Evolutionary conservation across 2,113 vertebrate genomes (phyloP).

Genomic region (Sceloporus tristichus): DNA sequence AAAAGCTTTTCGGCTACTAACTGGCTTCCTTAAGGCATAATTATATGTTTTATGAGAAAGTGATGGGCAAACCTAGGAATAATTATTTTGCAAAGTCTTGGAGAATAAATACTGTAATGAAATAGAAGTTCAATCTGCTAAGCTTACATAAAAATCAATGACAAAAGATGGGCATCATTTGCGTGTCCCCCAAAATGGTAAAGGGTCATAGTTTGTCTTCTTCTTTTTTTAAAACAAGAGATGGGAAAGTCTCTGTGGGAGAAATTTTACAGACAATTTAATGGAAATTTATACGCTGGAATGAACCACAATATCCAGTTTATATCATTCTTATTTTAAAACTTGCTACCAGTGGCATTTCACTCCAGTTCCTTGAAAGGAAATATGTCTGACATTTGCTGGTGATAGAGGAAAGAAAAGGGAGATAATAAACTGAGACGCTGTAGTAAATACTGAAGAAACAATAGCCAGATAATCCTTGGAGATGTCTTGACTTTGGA

Average conservation of each 20-base stretch:
- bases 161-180: background rate
- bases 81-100: slow-evolving; percentile 37
- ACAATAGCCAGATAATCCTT: background rate
- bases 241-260: background rate
- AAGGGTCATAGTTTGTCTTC: background rate
- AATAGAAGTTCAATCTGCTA: background rate
- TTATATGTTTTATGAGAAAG: slow-evolving; percentile 26
- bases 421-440: background rate
- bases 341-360: background rate
- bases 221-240: background rate
- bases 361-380: background rate
- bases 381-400: slow-evolving; percentile 6
- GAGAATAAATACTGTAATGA: slow-evolving; percentile 22
- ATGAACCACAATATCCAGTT: background rate
- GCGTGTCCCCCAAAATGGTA: background rate
- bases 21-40: slow-evolving; percentile 24
- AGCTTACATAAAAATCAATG: background rate
- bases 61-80: background rate
- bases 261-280: background rate
- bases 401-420: background rate
- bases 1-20: slow-evolving; percentile 29
- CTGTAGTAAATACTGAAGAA: background rate
- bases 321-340: slow-evolving; percentile 1
- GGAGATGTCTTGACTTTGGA: background rate
- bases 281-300: slow-evolving; percentile 10